Evolutionary conservation across 1,140 invertebrate species (phyloP).

Genomic region (Philaenus spumarius): DNA sequence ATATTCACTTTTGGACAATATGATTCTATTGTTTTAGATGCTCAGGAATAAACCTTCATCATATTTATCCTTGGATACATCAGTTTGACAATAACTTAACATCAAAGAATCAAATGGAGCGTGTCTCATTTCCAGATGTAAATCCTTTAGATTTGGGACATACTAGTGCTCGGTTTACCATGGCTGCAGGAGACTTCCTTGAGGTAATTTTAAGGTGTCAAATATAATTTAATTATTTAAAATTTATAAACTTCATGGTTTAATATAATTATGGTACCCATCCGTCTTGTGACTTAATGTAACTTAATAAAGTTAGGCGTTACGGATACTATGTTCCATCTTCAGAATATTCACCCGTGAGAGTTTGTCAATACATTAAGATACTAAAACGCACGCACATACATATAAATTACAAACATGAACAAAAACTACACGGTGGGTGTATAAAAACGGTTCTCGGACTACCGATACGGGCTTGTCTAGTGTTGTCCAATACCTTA

Average conservation of each 20-base stretch:
- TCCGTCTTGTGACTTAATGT: too few relatives aligned
- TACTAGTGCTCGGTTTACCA: conserved; percentile 73
- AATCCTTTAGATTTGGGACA: conserved; percentile 56
- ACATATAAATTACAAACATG: conserved; percentile 17
- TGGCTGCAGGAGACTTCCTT: conserved; percentile 92
- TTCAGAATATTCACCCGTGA: too few relatives aligned
- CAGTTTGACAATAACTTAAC: conserved; percentile 85
- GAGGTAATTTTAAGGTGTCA: conserved; percentile 50
- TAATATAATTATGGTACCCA: background rate
- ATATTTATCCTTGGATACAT: conserved; percentile 89
- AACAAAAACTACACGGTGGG: too few relatives aligned
- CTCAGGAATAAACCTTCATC: conserved; percentile 47
- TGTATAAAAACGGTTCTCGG: too few relatives aligned
- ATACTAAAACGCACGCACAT: too few relatives aligned
- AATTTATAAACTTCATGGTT: conserved; percentile 8
- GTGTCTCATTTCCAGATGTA: conserved; percentile 84
- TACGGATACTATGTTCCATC: too few relatives aligned
- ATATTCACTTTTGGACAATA: too few relatives aligned
- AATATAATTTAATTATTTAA: conserved; percentile 9
- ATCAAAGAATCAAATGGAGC: conserved; percentile 69
- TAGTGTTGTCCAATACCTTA: background rate
- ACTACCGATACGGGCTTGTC: conserved; percentile 23
- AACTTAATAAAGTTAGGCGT: too few relatives aligned
- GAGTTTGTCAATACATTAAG: too few relatives aligned
- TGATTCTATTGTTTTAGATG: conserved; percentile 51